Base-by-base conservation (phyloP, 2,888 invertebrate species). In the Clivina fossor region DNA sequence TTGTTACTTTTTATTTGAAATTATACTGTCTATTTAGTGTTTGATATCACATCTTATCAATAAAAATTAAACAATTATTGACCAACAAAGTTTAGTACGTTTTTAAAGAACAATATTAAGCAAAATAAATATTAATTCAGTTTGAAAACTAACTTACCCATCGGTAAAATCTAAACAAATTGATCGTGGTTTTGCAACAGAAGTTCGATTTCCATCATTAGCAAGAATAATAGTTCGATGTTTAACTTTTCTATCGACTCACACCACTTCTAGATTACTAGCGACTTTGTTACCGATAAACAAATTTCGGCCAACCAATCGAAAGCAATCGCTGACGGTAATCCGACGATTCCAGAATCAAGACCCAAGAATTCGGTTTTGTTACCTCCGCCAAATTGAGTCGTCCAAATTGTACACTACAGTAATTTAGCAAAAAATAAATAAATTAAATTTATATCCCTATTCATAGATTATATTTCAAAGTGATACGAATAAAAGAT, bases 241-340 rank as follows among this genome's bases (percentile, higher is more conserved):
- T 68, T 89, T 87, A 1, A 82, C 79, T 69, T 92, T 89, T 0
- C 93, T 90, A 67, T 93, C 93, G 1, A 92, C 84, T 61, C 88
- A 82, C 1, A 95, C 81, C 1, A 93, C 84, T 75, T 96, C 95
- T 60, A 98, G 89, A 62, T 93, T 95, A 50, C 93, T 90, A 1
- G 93, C 91, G 2, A 86, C 80, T 28, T 88, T 83, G 68, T 96
- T 97, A 19, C 93, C 94, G 71, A 97, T 86, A 71, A 89, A 97
- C 26, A 99, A 73, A 75, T 98, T 99, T 50, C 95, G 80, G 2
- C 97, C 16, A 97, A 79, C 97, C 98, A 98, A 71, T 99, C 98
- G 68, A 96, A 91, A 0, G 97, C 96, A 32, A 99, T 83, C 0
- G 91, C 84, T 26, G 90, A 90, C 0, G 96, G 92, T 0, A 93